Evolutionary conservation across 2,113 vertebrate species (phyloP).

Genomic region (Ranitomeya variabilis): DNA sequence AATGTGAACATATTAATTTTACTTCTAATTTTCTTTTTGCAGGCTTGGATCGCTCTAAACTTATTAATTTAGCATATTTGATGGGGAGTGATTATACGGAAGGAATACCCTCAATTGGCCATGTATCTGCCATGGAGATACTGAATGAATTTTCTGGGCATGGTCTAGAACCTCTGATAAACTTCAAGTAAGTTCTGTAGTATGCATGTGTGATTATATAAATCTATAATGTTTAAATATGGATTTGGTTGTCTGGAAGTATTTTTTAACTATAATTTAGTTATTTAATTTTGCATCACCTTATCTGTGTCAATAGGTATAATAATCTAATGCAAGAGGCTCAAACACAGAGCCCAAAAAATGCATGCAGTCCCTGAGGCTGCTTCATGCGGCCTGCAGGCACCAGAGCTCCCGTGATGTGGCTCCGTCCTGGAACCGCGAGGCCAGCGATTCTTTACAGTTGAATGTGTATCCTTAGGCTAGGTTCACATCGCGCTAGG

Average conservation of each 20-base stretch:
- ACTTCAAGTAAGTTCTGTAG: slow-evolving; percentile 76
- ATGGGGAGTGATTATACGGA: slow-evolving; percentile 97
- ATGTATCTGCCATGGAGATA: slow-evolving; percentile 95
- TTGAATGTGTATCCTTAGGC: no score
- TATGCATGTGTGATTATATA: not conserved
- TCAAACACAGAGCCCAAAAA: no score
- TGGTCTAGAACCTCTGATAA: slow-evolving; percentile 85
- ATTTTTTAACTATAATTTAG: not conserved
- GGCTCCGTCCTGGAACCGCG: no score
- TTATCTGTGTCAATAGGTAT: no score
- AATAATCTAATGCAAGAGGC: no score
- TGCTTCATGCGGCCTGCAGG: no score
- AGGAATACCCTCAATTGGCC: slow-evolving; percentile 89
- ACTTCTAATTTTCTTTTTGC: not conserved
- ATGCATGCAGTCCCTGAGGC: no score
- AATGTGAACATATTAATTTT: not conserved
- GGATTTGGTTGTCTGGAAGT: not conserved
- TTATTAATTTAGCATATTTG: slow-evolving; percentile 96
- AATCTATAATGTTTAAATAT: not conserved
- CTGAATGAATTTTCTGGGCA: slow-evolving; percentile 93
- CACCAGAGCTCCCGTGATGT: no score
- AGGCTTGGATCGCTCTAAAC: slow-evolving; percentile 90
- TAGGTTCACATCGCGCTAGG: no score
- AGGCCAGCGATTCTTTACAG: no score
- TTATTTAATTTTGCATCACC: no score